Evolutionary conservation across 2,797 vertebrate species (phyloP).

Genomic region (Hybognathus amarus): DNA sequence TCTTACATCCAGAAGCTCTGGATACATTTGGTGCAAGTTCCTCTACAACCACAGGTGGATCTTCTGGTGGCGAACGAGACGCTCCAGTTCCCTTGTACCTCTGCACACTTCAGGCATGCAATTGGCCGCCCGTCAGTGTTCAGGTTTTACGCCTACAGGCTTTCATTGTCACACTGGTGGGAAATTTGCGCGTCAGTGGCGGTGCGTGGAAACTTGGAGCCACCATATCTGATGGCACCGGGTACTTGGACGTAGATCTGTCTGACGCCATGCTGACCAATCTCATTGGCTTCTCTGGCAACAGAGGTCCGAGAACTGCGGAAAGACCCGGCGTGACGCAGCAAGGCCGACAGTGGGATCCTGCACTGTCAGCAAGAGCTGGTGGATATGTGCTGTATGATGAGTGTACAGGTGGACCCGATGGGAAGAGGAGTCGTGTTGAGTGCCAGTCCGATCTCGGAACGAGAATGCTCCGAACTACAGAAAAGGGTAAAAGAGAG

Average conservation of each 20-base stretch:
- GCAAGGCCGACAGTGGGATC: conserved; percentile 83
- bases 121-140: conserved; percentile 61
- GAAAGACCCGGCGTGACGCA: conserved; percentile 79
- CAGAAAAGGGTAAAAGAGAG: conserved; percentile 62
- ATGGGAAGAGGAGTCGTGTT: conserved; percentile 79
- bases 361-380: conserved; percentile 88
- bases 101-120: conserved; percentile 74
- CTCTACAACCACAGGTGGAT: not conserved
- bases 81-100: conserved; percentile 88
- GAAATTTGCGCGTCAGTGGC: conserved; percentile 83
- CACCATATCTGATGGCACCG: conserved; percentile 91
- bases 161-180: conserved; percentile 93
- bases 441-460: conserved; percentile 74
- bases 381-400: conserved; percentile 94
- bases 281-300: conserved; percentile 92
- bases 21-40: conserved; percentile 40
- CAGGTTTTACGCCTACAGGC: conserved; percentile 83
- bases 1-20: not conserved
- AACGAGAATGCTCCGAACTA: conserved; percentile 72
- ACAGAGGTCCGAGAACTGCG: conserved; percentile 83
- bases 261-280: conserved; percentile 83
- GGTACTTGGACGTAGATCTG: conserved; percentile 90
- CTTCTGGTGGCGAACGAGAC: conserved; percentile 51
- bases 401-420: conserved; percentile 84
- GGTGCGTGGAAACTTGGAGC: conserved; percentile 85